These are phyloP conservation scores for Istiophorus platypterus DNA, from an alignment of 2,113 vertebrate species.

Conservation along the genomic window DNA sequence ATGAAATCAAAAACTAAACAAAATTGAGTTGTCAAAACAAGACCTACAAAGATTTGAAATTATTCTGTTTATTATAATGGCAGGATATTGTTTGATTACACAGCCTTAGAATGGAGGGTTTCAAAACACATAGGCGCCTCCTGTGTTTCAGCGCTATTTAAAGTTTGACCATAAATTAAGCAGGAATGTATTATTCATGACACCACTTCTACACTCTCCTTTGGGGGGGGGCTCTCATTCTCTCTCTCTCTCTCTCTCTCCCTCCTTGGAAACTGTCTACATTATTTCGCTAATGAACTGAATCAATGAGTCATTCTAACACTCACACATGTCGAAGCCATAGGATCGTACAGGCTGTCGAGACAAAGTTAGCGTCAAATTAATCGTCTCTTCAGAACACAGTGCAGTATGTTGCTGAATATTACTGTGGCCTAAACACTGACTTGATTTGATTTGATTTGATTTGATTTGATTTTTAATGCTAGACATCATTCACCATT, in stretches of 20 bases:
- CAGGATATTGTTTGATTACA: constrained; percentile 49
- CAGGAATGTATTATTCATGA: constrained; percentile 74
- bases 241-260: constrained; percentile 23
- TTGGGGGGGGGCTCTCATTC: constrained; percentile 37
- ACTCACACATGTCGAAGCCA: constrained; percentile 51
- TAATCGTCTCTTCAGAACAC: constrained; percentile 38
- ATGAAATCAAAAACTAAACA: constrained; percentile 11
- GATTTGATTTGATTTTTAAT: no score
- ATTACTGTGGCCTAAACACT: constrained; percentile 41
- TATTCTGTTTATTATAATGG: constrained; percentile 42
- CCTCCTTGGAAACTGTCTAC: constrained; percentile 61
- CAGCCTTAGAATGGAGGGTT: constrained; percentile 33
- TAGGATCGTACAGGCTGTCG: constrained; percentile 49
- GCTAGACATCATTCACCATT: constrained; percentile 25
- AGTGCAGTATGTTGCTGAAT: neutral
- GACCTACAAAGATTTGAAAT: constrained; percentile 16
- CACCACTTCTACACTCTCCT: constrained; percentile 63
- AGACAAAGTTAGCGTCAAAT: constrained; percentile 50
- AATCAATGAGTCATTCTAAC: constrained; percentile 67
- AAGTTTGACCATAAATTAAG: constrained; percentile 81
- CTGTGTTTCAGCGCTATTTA: constrained; percentile 72
- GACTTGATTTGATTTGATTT: constrained; percentile 31
- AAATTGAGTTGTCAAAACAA: constrained; percentile 34
- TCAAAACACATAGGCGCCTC: constrained; percentile 46
- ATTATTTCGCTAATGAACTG: constrained; percentile 73